Conservation (phyloP, 53 echinoderm and acorn worm genomes). For the Glandiceps talaboti region DNA sequence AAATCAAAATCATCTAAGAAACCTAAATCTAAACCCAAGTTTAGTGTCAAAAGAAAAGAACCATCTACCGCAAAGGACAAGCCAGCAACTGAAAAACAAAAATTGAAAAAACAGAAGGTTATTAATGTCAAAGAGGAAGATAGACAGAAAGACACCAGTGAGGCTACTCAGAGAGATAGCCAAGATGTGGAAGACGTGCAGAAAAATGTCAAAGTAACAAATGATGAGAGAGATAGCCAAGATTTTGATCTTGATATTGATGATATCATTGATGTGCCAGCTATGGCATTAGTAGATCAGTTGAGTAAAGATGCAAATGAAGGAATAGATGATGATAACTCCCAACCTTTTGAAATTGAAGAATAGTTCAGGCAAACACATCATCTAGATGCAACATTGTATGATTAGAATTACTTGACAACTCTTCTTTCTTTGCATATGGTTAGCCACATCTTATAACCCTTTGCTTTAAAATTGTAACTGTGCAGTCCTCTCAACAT, state of each 20-base stretch:
- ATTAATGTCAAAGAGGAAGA: neutral
- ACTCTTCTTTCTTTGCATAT: too few species aligned
- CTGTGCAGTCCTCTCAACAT: too few species aligned
- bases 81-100: too few species aligned
- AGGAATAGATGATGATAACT: conserved; percentile 16
- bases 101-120: too few species aligned
- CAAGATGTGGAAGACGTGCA: neutral
- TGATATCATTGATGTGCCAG: neutral
- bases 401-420: too few species aligned
- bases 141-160: too few species aligned
- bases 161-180: neutral
- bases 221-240: neutral
- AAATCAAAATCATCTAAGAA: neutral
- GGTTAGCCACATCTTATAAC: too few species aligned
- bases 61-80: too few species aligned
- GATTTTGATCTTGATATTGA: neutral
- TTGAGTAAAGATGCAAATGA: neutral
- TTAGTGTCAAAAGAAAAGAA: neutral
- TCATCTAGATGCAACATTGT: too few species aligned
- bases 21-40: neutral
- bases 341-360: conserved; percentile 49
- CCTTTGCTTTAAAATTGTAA: too few species aligned
- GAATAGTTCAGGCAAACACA: too few species aligned
- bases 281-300: neutral
- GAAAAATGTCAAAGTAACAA: neutral